A percentile compares a stretch with the other conserved stretches of the same genome.
Conservation (phyloP, 2,888 invertebrate genomes). For the Heliconius ismenius region DNA sequence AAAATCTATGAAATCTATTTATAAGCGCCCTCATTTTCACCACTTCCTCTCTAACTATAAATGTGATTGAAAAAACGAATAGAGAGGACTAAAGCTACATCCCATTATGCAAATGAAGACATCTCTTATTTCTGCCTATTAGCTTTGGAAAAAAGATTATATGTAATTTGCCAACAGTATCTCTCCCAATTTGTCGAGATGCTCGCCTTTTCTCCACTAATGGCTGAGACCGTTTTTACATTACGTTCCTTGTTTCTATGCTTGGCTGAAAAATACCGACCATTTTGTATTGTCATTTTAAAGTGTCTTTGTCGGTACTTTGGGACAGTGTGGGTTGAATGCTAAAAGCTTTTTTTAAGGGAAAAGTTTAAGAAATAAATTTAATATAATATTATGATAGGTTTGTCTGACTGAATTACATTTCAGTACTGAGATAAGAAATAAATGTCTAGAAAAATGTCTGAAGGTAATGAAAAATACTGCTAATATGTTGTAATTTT, state of each 20-base stretch:
- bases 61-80: constrained; percentile 60
- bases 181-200: constrained; percentile 67
- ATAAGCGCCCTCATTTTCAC: not conserved
- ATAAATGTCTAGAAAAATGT: too few relatives aligned
- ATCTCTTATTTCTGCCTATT: constrained; percentile 69
- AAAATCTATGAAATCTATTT: not conserved
- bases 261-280: constrained; percentile 44
- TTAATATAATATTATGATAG: not conserved
- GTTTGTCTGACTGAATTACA: not conserved
- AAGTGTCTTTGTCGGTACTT: constrained; percentile 33
- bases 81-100: constrained; percentile 56
- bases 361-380: not conserved
- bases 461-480: too few relatives aligned
- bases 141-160: constrained; percentile 64
- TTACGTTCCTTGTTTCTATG: constrained; percentile 54
- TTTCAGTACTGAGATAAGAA: not conserved
- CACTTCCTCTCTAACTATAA: constrained; percentile 35
- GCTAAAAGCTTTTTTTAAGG: constrained; percentile 18
- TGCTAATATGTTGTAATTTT: too few relatives aligned
- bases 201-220: constrained; percentile 41
- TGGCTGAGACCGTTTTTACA: constrained; percentile 47
- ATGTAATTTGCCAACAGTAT: constrained; percentile 69
- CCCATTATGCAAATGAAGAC: constrained; percentile 74
- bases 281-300: constrained; percentile 45
- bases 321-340: constrained; percentile 14